Conservation (phyloP, 2,888 invertebrate genomes). For the Nysson spinosus region DNA sequence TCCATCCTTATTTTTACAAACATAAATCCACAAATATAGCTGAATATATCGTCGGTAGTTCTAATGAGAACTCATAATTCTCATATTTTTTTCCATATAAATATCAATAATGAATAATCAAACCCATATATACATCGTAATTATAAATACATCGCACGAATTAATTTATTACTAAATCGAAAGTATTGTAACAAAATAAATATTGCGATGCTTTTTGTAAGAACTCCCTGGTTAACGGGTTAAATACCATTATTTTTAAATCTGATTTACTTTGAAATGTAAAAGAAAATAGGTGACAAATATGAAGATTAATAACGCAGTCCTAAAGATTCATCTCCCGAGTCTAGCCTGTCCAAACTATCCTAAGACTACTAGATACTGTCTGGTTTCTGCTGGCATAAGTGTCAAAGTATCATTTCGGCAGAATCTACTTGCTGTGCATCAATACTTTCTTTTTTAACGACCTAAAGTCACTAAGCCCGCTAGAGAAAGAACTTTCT, state of each 20-base stretch:
- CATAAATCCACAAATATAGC: no score
- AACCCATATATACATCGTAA: no score
- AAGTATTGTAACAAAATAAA: no score
- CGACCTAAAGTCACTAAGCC: conserved; percentile 54
- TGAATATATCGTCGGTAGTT: no score
- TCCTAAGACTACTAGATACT: conserved; percentile 59
- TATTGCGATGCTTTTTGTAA: not conserved
- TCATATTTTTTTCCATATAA: no score
- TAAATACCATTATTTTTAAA: not conserved
- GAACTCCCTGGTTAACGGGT: not conserved
- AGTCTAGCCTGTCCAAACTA: conserved; percentile 37
- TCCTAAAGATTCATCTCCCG: conserved; percentile 28
- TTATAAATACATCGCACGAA: no score
- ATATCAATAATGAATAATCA: no score
- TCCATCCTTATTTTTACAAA: no score
- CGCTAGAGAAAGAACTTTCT: conserved; percentile 46
- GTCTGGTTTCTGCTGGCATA: conserved; percentile 65
- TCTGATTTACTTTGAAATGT: not conserved
- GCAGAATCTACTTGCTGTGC: conserved; percentile 50
- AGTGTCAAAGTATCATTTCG: conserved; percentile 51
- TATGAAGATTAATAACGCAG: conserved; percentile 10
- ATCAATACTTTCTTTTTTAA: conserved; percentile 51
- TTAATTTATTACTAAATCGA: no score
- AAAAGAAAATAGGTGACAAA: not conserved
- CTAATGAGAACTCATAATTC: no score